Evolutionary conservation across 2,888 invertebrate genomes (phyloP).

Genomic region (Morpho deidamia): DNA sequence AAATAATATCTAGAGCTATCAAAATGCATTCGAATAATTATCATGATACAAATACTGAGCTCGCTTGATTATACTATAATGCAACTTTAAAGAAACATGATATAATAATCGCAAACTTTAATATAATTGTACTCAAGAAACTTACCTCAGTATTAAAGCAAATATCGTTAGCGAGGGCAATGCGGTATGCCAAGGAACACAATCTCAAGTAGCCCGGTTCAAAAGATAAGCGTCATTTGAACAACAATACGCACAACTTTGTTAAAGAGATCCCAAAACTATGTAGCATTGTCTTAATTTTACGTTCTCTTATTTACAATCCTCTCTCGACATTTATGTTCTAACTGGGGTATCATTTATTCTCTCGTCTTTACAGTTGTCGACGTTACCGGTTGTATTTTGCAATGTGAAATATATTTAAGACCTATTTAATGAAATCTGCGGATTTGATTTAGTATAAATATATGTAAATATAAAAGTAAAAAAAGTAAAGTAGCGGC

Average conservation of each 20-base stretch:
- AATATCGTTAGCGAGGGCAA: slow-evolving; percentile 23
- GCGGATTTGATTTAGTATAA: no score
- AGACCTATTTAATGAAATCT: no score
- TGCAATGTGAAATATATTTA: neutral
- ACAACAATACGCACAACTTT: slow-evolving; percentile 46
- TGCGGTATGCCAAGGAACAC: slow-evolving; percentile 15
- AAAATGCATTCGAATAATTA: no score
- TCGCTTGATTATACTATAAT: no score
- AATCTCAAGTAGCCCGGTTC: slow-evolving; percentile 27
- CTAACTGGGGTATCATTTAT: slow-evolving; percentile 66
- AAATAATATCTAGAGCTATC: no score
- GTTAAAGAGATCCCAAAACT: slow-evolving; percentile 48
- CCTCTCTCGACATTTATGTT: slow-evolving; percentile 32
- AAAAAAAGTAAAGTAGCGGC: no score
- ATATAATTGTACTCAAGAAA: slow-evolving; percentile 16
- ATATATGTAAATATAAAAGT: no score
- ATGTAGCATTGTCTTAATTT: slow-evolving; percentile 54
- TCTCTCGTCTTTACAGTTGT: slow-evolving; percentile 38
- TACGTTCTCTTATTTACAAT: slow-evolving; percentile 68
- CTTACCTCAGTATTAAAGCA: slow-evolving; percentile 19
- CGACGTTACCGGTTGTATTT: slow-evolving; percentile 30
- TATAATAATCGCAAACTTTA: slow-evolving; percentile 8
- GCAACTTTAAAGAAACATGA: neutral
- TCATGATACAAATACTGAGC: no score
- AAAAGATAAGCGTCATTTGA: slow-evolving; percentile 45